phyloP scores from a whole-genome alignment of 1,140 invertebrate genomes.

The Hylaeus anthracinus region DNA sequence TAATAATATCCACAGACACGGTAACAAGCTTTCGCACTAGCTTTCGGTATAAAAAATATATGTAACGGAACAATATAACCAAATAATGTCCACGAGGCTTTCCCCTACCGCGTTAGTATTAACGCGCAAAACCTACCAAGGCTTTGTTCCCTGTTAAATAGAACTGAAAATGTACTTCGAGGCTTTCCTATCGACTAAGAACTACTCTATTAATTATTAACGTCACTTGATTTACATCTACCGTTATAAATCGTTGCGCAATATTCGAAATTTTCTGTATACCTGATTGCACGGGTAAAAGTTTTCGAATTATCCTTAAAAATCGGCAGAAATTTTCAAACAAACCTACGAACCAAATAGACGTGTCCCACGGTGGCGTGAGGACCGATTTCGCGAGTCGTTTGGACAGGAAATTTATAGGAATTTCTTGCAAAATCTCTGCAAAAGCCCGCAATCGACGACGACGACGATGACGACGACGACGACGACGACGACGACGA shows the following conservation, averaged over 20 bases:
- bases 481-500: constrained; percentile 21
- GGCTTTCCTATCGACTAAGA: background rate
- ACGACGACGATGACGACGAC: constrained; percentile 13
- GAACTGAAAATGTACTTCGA: background rate
- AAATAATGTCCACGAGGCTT: constrained; percentile 47
- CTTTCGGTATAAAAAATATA: constrained; percentile 53
- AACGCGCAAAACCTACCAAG: constrained; percentile 4
- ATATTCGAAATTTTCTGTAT: too few species aligned
- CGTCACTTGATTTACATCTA: background rate
- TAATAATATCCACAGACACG: constrained; percentile 75
- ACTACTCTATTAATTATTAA: background rate
- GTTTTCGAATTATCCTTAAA: too few species aligned
- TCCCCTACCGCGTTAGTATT: constrained; percentile 5
- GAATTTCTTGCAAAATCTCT: constrained; percentile 45
- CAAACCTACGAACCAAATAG: too few species aligned
- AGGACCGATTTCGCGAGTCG: constrained; percentile 2
- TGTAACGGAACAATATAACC: constrained; percentile 43
- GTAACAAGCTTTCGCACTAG: constrained; percentile 78
- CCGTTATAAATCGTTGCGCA: background rate
- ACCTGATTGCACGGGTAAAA: too few species aligned
- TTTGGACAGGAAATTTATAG: constrained; percentile 34
- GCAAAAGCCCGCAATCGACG: background rate
- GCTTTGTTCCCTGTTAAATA: constrained; percentile 34
- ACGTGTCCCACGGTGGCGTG: too few species aligned
- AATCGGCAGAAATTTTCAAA: too few species aligned